Conservation (phyloP, 2,888 invertebrate species). For the Desoria tigrina region DNA sequence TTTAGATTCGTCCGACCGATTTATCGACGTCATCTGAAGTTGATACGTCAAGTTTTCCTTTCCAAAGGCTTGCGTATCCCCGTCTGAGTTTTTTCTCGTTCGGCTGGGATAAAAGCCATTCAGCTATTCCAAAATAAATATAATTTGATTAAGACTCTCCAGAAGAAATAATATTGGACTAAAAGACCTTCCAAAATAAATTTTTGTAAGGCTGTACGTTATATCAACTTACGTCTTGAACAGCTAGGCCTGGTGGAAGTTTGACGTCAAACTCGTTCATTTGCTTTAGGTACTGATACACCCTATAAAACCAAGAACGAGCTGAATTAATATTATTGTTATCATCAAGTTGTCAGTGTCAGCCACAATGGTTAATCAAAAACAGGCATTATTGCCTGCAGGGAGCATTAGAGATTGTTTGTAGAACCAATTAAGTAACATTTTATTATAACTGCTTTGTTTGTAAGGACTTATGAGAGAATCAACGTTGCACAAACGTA, state of each 20-base stretch:
- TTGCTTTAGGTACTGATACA: slow-evolving; percentile 64
- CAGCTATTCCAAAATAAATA: slow-evolving; percentile 21
- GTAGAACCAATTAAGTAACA: no score
- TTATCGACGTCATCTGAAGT: slow-evolving; percentile 34
- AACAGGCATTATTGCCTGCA: no score
- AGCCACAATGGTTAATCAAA: no score
- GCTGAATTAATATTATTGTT: no score
- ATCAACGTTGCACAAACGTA: slow-evolving; percentile 25
- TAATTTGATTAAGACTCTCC: neutral
- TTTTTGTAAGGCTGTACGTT: no score
- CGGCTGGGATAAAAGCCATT: slow-evolving; percentile 44
- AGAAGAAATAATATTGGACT: slow-evolving; percentile 10
- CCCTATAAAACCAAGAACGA: slow-evolving; percentile 61
- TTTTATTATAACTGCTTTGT: no score
- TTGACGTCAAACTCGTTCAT: slow-evolving; percentile 71
- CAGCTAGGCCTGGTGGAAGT: slow-evolving; percentile 67
- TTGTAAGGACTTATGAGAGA: no score
- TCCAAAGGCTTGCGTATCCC: slow-evolving; percentile 37
- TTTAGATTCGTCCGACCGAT: slow-evolving; percentile 36
- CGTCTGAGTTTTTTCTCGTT: slow-evolving; percentile 42
- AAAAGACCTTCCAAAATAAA: slow-evolving; percentile 3
- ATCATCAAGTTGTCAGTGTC: no score
- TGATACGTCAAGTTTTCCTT: slow-evolving; percentile 46
- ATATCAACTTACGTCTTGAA: slow-evolving; percentile 57
- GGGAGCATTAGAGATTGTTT: no score